Percentiles rank a stretch among this genome's conserved stretches.
Evolutionary conservation across 2,113 vertebrate genomes (phyloP).

Genomic region (Todiramphus chloris): DNA sequence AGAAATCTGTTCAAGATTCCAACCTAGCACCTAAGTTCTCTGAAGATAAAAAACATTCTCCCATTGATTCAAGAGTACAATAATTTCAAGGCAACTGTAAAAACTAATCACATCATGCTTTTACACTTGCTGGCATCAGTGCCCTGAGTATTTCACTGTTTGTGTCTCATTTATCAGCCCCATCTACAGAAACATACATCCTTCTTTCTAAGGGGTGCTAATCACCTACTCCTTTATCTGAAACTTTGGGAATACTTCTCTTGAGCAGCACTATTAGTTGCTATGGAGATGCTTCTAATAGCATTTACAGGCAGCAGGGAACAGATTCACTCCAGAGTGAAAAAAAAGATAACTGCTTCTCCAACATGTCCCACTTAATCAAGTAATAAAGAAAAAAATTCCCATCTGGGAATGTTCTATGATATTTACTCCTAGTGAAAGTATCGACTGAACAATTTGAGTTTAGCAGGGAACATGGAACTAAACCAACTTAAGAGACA

Average conservation of each 20-base stretch:
- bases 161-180: not conserved
- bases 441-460: not conserved
- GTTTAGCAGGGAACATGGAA: not conserved
- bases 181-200: not conserved
- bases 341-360: not conserved
- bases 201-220: not conserved
- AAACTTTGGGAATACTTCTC: slow-evolving; percentile 7
- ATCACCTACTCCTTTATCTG: not conserved
- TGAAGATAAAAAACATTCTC: not conserved
- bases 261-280: slow-evolving; percentile 41
- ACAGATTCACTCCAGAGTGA: not conserved
- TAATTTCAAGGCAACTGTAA: not conserved
- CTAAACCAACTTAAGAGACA: not conserved
- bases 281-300: slow-evolving; percentile 33
- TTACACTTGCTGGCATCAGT: not conserved
- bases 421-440: not conserved
- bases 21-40: not conserved
- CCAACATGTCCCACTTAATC: not conserved
- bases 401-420: not conserved
- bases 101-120: not conserved
- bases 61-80: not conserved
- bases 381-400: not conserved
- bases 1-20: not conserved
- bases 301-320: not conserved
- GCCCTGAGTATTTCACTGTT: not conserved